Conservation (phyloP, 1,140 invertebrate genomes). For the Triops longicaudatus region DNA sequence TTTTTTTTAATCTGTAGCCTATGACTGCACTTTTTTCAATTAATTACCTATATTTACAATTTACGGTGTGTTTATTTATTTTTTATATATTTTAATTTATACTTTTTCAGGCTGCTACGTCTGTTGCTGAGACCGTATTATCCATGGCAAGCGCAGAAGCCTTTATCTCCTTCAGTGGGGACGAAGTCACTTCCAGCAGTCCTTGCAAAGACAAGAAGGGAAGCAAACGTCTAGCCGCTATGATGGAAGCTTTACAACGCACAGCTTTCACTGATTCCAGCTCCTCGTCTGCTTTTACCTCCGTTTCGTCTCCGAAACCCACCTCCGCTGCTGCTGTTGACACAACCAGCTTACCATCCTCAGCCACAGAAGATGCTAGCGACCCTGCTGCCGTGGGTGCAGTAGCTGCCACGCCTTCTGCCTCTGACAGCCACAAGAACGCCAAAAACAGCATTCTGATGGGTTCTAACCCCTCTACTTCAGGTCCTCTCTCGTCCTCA, state of each 20-base stretch:
- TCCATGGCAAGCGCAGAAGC: constrained; percentile 72
- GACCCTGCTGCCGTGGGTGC: neutral
- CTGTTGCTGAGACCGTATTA: constrained; percentile 76
- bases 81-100: constrained; percentile 17
- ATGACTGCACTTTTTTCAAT: neutral
- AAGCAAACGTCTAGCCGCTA: constrained; percentile 24
- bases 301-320: neutral
- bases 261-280: constrained; percentile 31
- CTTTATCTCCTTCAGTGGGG: constrained; percentile 41
- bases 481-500: neutral
- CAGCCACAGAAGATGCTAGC: neutral
- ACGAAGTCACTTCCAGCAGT: constrained; percentile 21
- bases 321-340: neutral
- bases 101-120: constrained; percentile 66
- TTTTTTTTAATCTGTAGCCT: neutral
- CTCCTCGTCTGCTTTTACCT: constrained; percentile 25
- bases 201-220: constrained; percentile 31
- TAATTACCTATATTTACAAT: neutral
- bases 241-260: constrained; percentile 30
- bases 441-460: constrained; percentile 26
- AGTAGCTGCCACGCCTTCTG: neutral
- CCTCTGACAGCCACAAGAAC: constrained; percentile 26
- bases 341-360: neutral
- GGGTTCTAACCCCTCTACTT: neutral
- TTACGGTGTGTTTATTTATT: neutral